Evolutionary conservation across 2,113 vertebrate genomes (phyloP), one percentile per base, ranked within the genome.

Genomic region (Percopsis transmontana): DNA sequence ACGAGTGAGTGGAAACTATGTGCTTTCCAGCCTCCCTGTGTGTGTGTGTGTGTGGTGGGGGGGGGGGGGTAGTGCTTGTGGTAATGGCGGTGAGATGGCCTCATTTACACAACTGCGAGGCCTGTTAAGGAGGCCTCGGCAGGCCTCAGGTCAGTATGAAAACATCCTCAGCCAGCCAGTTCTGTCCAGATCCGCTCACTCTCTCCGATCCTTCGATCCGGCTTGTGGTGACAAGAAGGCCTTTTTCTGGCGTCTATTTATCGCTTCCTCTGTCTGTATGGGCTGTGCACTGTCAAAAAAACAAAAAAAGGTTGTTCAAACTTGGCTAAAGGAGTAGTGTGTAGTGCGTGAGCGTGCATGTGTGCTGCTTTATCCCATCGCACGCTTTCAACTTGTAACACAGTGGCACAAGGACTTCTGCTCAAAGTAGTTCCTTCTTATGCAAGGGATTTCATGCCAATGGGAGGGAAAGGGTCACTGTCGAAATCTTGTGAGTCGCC

Each of bases 1-100:
- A 86, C 68, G 55, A 89, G 82, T 76, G 81, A 91, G 83, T 89
- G 90, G 90, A 92, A 92, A 92, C 80, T 88, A 89, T 92, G 89
- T 61, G 0, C 83, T 72, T 81, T 85, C 81, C 82, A 61, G 77
- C 60, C 76, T 81, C 62, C 70, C 70, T 73, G 83, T 83, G 78
- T 74, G 38, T 75, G 72, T 68, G 66, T 56, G 11, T 12, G 42
- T 45, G 42, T 12, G 15, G 8, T 45, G 42, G 42, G 42, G 42
- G 12, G 70, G 13, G 2, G 18, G 9, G 27, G 45, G 54, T 53
- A 66, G 65, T 59, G 16, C 44, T 74, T 3, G 51, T 66, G 79
- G 73, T 66, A 76, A 7, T 53, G 38, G 58, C 48, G 60, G 63
- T 52, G 66, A 76, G 66, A 67, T 59, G 84, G 84, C 87, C 83